Percentiles rank a stretch among this genome's conserved stretches.
Evolutionary conservation across 2,797 vertebrate species (phyloP).

Genomic region (Serranus cabrilla): DNA sequence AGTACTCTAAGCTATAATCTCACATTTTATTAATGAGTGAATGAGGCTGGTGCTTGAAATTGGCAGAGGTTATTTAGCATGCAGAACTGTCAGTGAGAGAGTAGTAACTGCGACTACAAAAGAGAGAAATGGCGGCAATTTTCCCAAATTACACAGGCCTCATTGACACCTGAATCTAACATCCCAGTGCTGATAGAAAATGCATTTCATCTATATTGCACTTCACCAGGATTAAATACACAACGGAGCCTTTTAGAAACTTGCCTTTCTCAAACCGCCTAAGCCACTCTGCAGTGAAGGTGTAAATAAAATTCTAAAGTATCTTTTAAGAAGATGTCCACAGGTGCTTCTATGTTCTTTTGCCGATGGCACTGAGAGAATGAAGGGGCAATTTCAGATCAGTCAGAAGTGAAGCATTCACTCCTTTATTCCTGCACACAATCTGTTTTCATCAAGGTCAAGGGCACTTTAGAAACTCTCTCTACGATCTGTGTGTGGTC

Average conservation of each 20-base stretch:
- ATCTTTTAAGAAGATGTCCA: conserved; percentile 27
- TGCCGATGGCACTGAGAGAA: conserved; percentile 3
- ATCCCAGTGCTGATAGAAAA: conserved; percentile 15
- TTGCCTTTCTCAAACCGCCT: conserved; percentile 16
- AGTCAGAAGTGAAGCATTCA: conserved; percentile 41
- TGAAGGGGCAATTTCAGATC: conserved; percentile 54
- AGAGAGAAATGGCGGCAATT: conserved; percentile 5
- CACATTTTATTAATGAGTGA: conserved; percentile 8
- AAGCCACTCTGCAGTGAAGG: conserved; percentile 1
- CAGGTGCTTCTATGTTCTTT: conserved; percentile 8
- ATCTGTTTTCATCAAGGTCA: conserved; percentile 34
- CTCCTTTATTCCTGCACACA: conserved; percentile 15
- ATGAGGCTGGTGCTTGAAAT: not conserved
- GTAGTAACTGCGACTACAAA: not conserved
- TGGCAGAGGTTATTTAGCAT: not conserved
- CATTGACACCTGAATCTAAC: conserved; percentile 22
- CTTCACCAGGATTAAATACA: conserved; percentile 31
- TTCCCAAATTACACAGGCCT: conserved; percentile 16
- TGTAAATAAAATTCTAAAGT: conserved; percentile 37
- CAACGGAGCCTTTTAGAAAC: conserved; percentile 35
- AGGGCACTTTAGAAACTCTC: conserved; percentile 6
- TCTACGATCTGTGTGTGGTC: not conserved
- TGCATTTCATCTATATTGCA: conserved; percentile 34
- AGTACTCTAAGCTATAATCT: not conserved
- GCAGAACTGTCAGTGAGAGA: conserved; percentile 3